phyloP scores from a whole-genome alignment of 2,888 invertebrate species.

The Dasysyrphus tricinctus region DNA sequence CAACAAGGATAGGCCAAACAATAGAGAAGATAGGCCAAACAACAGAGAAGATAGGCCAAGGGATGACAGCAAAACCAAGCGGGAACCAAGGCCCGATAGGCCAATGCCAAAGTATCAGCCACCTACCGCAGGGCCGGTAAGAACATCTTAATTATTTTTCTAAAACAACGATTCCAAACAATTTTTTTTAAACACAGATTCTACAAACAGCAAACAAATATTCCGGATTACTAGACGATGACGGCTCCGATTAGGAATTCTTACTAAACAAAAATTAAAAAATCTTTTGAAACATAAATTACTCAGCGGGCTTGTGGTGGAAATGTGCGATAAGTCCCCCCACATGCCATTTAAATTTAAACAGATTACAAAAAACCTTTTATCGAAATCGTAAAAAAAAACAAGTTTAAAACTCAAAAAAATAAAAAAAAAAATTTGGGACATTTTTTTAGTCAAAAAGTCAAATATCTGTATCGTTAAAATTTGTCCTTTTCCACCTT shows the following conservation, averaged over 20 bases:
- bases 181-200: slow-evolving; percentile 85
- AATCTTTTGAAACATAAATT: slow-evolving; percentile 53
- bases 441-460: slow-evolving; percentile 45
- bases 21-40: slow-evolving; percentile 69
- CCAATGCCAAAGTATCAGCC: slow-evolving; percentile 90
- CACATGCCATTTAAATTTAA: slow-evolving; percentile 67
- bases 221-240: slow-evolving; percentile 88
- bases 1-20: slow-evolving; percentile 63
- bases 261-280: slow-evolving; percentile 48
- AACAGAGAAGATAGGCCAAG: slow-evolving; percentile 73
- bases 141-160: slow-evolving; percentile 75
- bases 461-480: slow-evolving; percentile 46
- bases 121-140: slow-evolving; percentile 88
- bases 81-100: slow-evolving; percentile 80
- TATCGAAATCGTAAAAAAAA: slow-evolving; percentile 54
- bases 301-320: slow-evolving; percentile 67
- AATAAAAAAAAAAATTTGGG: slow-evolving; percentile 22
- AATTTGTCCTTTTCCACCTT: slow-evolving; percentile 29
- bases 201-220: slow-evolving; percentile 91
- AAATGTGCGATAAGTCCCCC: slow-evolving; percentile 48
- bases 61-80: slow-evolving; percentile 83
- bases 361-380: slow-evolving; percentile 24
- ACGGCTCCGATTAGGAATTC: slow-evolving; percentile 82
- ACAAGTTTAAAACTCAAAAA: slow-evolving; percentile 12
- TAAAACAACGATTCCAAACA: slow-evolving; percentile 14